Evolutionary conservation across 2,113 vertebrate species (phyloP).

Genomic region (Archilochus colubris): DNA sequence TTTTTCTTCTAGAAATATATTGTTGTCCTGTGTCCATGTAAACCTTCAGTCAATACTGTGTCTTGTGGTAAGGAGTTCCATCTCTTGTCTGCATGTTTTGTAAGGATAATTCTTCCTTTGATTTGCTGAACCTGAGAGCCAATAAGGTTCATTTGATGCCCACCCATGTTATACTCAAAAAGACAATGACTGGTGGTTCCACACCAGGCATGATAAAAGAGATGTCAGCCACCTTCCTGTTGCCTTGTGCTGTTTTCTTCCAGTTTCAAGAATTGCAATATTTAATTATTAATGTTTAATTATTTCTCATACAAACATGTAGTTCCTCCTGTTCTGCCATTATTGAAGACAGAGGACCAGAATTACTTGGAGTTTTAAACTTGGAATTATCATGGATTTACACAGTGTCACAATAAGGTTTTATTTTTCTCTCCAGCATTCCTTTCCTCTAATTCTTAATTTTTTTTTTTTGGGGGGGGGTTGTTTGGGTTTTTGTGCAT

Average conservation of each 20-base stretch:
- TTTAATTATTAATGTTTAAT: background rate
- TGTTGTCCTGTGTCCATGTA: background rate
- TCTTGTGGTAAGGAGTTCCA: background rate
- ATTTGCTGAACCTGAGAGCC: background rate
- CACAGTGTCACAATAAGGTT: background rate
- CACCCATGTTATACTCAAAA: background rate
- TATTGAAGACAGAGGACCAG: background rate
- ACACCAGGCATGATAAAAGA: background rate
- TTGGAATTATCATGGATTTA: background rate
- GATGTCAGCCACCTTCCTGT: background rate
- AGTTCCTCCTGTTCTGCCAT: background rate
- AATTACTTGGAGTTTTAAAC: background rate
- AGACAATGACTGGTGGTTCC: background rate
- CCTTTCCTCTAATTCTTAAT: background rate
- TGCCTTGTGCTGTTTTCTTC: background rate
- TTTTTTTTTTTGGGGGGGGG: background rate
- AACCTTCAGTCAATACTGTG: accelerated
- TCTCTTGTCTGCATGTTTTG: background rate
- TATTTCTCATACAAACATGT: background rate
- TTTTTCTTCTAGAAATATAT: background rate
- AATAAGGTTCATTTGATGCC: background rate
- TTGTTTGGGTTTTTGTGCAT: too few relatives aligned
- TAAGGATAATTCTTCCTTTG: background rate
- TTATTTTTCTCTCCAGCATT: background rate
- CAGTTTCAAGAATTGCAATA: background rate